Conservation (phyloP, 1,140 invertebrate species). For the Planococcus citri region DNA sequence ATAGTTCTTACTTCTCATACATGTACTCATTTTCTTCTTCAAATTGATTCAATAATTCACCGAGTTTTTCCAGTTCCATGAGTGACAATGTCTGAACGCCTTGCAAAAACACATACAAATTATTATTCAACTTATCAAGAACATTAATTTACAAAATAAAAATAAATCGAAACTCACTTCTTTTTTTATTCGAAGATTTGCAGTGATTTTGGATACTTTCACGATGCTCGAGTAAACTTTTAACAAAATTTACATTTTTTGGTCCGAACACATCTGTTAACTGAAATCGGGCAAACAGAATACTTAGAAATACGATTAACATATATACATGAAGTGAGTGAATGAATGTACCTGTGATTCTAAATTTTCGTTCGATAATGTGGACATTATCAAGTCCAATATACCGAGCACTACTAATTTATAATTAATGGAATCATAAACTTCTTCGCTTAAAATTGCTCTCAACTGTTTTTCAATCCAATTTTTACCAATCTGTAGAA, state of each 20-base stretch:
- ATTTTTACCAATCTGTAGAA: conserved; percentile 29
- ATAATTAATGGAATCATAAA: conserved; percentile 2
- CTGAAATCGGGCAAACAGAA: conserved; percentile 31
- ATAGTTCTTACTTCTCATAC: neutral
- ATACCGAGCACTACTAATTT: neutral
- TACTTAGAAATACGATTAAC: neutral
- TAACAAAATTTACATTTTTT: neutral
- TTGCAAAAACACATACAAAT: too few species aligned
- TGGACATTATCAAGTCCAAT: conserved; percentile 22
- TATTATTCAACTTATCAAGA: too few species aligned
- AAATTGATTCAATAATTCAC: neutral
- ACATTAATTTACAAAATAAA: too few species aligned
- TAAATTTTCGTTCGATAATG: conserved; percentile 37
- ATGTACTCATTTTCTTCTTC: neutral
- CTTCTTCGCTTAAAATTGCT: neutral
- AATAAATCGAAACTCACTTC: neutral
- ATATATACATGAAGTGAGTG: neutral
- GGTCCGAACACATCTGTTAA: neutral
- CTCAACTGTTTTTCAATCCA: conserved; percentile 1
- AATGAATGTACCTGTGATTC: conserved; percentile 23
- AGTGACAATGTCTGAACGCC: neutral
- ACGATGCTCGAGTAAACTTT: neutral
- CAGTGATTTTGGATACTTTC: neutral
- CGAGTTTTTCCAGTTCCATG: neutral
- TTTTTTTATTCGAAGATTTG: neutral